Base-by-base conservation (phyloP, 2,888 invertebrate species). In the Ophioninae sp. region DNA sequence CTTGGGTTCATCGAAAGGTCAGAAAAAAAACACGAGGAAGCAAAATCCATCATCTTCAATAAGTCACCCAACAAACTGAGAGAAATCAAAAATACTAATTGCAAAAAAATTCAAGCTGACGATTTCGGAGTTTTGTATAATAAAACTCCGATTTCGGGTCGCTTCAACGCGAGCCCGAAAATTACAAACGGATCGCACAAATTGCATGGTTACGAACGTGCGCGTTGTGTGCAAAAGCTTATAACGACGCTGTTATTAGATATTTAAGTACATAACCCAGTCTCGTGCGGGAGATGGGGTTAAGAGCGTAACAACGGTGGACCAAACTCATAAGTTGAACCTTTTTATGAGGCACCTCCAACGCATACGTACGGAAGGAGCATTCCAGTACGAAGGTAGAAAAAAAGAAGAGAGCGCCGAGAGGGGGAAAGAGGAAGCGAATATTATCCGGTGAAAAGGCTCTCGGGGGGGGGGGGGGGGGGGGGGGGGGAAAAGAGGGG, bases 301-400 rank as follows among this genome's bases (percentile, higher is more conserved):
- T 81, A 84, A 84, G 75, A 86, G 86, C 88, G 87, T 88, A 89
- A 89, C 87, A 85, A 88, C 86, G 86, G 85, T 85, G 85, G 84
- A 84, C 86, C 84, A 85, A 86, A 85, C 88, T 89, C 88, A 87
- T 90, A 89, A 90, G 88, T 89, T 88, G 86, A 86, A 83, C 87
- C 82, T 88, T 87, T 90, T 89, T 90, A 90, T 88, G 90, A 90
- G 87, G 75, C 83, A 86, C 81, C 68, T 72, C 83, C 79, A 74
- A 81, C 80, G 81, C 82, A 80, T 83, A 86, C 21, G 30, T 67
- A 68, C 13, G 50, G 57, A 30, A 80, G 41, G 65, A 73, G 69
- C 57, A 74, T 73, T 44, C 30, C 56, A 73, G 78, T 57, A 72
- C 50, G 44, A 57, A 44, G 30, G 61, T 23, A 68, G 73, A 65